phyloP scores from a whole-genome alignment of 1,140 invertebrate species.

The Nephotettix cincticeps region DNA sequence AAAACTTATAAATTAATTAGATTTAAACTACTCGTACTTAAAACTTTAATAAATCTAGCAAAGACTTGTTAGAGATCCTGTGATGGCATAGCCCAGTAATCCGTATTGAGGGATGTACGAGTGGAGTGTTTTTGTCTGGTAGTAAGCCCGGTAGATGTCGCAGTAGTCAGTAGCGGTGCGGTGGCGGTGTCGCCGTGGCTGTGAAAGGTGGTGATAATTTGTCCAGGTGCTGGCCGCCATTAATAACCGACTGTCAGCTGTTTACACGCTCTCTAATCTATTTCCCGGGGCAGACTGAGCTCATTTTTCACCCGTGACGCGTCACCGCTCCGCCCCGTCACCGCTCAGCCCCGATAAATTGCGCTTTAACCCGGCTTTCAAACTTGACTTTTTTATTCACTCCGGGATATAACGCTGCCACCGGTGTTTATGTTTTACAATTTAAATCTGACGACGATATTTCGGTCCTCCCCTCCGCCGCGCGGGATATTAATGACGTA shows the following conservation, averaged over 20 bases:
- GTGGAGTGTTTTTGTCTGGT: too few species aligned
- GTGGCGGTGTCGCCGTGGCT: not conserved
- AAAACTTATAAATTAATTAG: too few species aligned
- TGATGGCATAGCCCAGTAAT: too few species aligned
- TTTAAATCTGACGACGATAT: slow-evolving; percentile 3
- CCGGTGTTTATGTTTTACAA: slow-evolving; percentile 11
- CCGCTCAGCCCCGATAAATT: slow-evolving; percentile 20
- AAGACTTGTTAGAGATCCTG: too few species aligned
- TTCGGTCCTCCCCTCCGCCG: not conserved
- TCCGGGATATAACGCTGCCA: not conserved
- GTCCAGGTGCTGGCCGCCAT: slow-evolving; percentile 28
- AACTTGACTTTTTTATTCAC: slow-evolving; percentile 23
- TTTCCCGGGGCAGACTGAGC: slow-evolving; percentile 26
- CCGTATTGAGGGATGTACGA: too few species aligned
- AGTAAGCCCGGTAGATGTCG: too few species aligned
- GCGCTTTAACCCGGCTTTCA: slow-evolving; percentile 22
- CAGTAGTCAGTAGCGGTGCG: not conserved
- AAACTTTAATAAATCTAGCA: too few species aligned
- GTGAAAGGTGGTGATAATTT: slow-evolving; percentile 31
- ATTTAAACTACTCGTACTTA: too few species aligned
- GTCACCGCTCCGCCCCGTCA: slow-evolving; percentile 21
- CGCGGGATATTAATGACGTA: not conserved
- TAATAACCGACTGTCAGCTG: slow-evolving; percentile 29
- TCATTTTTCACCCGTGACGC: slow-evolving; percentile 30
- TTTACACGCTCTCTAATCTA: slow-evolving; percentile 32